These are phyloP conservation scores for Drosophila kohkoa DNA, from an alignment of 1,140 invertebrate genomes.

Conservation along the genomic window DNA sequence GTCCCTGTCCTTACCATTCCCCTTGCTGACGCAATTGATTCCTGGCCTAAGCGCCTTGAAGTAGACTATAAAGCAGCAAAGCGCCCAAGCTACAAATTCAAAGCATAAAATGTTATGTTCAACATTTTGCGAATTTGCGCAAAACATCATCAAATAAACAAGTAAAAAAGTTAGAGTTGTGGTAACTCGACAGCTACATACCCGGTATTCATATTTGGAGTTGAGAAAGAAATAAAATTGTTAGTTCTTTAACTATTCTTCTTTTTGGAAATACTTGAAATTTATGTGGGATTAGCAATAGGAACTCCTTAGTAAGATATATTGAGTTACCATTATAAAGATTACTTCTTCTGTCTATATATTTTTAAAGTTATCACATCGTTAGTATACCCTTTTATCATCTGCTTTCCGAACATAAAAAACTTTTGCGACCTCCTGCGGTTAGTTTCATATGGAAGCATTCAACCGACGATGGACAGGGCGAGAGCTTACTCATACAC, in stretches of 20 bases:
- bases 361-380: too few species aligned
- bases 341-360: too few species aligned
- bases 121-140: conserved; percentile 51
- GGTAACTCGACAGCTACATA: too few species aligned
- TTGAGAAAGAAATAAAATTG: too few species aligned
- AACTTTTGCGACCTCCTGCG: conserved; percentile 33
- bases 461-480: neutral
- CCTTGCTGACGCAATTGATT: conserved; percentile 20
- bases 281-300: too few species aligned
- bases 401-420: too few species aligned
- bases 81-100: conserved; percentile 34
- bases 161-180: neutral
- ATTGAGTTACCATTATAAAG: too few species aligned
- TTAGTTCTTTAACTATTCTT: too few species aligned
- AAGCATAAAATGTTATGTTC: conserved; percentile 40
- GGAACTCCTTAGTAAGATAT: too few species aligned
- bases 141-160: conserved; percentile 64
- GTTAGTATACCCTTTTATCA: too few species aligned
- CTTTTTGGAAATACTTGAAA: too few species aligned
- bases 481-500: neutral
- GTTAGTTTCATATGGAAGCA: conserved; percentile 26
- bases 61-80: conserved; percentile 64
- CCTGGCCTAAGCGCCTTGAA: conserved; percentile 57
- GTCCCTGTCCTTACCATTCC: neutral
- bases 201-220: too few species aligned